These are phyloP conservation scores for Caerostris darwini DNA, from an alignment of 1,140 invertebrate species.

Conservation along the genomic window DNA sequence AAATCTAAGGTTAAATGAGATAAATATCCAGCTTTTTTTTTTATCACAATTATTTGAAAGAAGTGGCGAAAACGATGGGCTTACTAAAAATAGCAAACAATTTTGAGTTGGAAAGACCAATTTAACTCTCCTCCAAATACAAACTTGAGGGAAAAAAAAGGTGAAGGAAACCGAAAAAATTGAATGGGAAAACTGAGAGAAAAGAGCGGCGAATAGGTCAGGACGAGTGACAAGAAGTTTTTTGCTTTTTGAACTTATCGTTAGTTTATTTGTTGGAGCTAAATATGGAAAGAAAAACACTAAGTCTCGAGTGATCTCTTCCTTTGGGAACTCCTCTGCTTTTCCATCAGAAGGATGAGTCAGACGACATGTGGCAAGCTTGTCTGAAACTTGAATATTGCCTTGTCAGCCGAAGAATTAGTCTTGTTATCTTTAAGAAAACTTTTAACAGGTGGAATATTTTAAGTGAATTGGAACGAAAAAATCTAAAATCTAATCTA, in stretches of 20 bases:
- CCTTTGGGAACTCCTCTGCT: background rate
- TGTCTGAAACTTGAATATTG: background rate
- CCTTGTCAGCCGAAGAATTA: background rate
- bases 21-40: no score
- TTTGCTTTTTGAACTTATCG: background rate
- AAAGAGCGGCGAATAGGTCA: background rate
- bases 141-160: background rate
- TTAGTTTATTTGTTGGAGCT: slow-evolving; percentile 26
- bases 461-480: no score
- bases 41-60: background rate
- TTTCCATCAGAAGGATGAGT: background rate
- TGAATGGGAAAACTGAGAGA: background rate
- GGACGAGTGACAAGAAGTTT: slow-evolving; percentile 26
- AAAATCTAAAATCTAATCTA: no score
- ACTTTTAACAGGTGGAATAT: background rate
- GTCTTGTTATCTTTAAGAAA: background rate
- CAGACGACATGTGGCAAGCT: background rate
- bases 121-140: background rate
- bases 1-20: no score
- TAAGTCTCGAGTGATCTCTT: background rate
- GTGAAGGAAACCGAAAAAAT: background rate
- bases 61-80: background rate
- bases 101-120: background rate
- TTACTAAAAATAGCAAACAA: background rate
- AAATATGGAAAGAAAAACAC: slow-evolving; percentile 44